phyloP scores from a whole-genome alignment of 2,888 invertebrate genomes.

The Ichneumoninae sp. region DNA sequence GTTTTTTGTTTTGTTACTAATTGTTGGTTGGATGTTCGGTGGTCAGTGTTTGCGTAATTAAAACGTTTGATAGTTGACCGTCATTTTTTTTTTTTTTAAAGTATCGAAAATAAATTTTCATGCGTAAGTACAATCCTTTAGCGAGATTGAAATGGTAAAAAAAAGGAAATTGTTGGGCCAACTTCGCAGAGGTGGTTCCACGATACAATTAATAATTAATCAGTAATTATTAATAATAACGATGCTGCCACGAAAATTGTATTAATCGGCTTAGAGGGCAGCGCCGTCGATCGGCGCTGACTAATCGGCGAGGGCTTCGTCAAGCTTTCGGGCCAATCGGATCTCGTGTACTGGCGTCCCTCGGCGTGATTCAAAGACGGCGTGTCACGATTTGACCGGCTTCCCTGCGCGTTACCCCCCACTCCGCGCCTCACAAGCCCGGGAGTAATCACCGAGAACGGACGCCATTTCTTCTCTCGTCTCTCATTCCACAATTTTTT shows the following conservation, averaged over 20 bases:
- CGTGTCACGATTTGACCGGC: constrained; percentile 31
- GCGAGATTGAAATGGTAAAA: no score
- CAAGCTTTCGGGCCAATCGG: constrained; percentile 29
- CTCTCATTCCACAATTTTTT: constrained; percentile 47
- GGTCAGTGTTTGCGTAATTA: not conserved
- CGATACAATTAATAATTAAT: not conserved
- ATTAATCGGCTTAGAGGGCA: not conserved
- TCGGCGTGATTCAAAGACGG: constrained; percentile 29
- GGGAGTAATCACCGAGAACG: constrained; percentile 17
- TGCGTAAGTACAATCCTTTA: no score
- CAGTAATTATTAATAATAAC: not conserved
- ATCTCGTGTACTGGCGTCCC: constrained; percentile 2
- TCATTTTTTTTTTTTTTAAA: not conserved
- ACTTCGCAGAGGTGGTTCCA: no score
- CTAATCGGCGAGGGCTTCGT: constrained; percentile 5
- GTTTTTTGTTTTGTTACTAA: not conserved
- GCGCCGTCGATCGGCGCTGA: not conserved
- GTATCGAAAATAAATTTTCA: not conserved
- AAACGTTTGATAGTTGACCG: not conserved
- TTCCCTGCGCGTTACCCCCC: constrained; percentile 28
- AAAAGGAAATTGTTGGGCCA: no score
- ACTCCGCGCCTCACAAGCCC: constrained; percentile 25
- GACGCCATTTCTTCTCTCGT: constrained; percentile 59
- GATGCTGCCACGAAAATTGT: not conserved
- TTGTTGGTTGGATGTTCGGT: not conserved